Percentiles rank a stretch among this genome's conserved stretches.
Conservation (phyloP, 2,888 invertebrate genomes). For the Oxytorus armatus region DNA sequence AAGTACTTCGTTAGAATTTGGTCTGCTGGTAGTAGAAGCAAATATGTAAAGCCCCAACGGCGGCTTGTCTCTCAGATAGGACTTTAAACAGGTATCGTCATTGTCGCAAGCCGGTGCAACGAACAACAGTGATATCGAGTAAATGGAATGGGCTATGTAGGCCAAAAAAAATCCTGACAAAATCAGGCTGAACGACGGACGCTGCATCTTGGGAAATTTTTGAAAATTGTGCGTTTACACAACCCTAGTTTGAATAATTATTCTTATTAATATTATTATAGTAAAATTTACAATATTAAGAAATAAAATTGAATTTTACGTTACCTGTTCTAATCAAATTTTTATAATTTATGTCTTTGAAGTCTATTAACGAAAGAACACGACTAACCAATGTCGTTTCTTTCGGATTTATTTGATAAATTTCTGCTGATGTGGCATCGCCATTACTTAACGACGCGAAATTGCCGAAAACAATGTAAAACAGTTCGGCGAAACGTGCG, state of each 20-base stretch:
- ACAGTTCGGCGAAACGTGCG: background rate
- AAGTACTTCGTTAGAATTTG: conserved; percentile 86
- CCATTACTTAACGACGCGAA: background rate
- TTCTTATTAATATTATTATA: background rate
- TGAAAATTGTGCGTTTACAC: no score
- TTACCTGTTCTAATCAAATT: no score
- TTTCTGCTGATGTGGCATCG: conserved; percentile 58
- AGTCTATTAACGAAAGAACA: background rate
- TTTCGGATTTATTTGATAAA: background rate
- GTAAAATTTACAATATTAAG: no score
- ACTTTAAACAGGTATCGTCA: conserved; percentile 88
- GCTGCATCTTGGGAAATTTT: conserved; percentile 73
- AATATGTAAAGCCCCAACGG: conserved; percentile 89
- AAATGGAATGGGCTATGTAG: conserved; percentile 91
- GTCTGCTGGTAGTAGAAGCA: conserved; percentile 87
- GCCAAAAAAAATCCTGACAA: conserved; percentile 88
- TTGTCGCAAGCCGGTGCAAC: conserved; percentile 89
- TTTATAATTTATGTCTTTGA: conserved; percentile 9
- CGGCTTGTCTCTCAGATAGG: conserved; percentile 89
- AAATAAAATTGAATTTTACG: no score
- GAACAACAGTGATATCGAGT: conserved; percentile 90
- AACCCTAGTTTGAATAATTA: background rate
- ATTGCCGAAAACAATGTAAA: background rate
- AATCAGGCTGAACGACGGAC: conserved; percentile 87
- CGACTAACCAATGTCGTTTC: conserved; percentile 18